phyloP scores from a whole-genome alignment of 2,888 invertebrate species.

The Polydrusus cervinus region DNA sequence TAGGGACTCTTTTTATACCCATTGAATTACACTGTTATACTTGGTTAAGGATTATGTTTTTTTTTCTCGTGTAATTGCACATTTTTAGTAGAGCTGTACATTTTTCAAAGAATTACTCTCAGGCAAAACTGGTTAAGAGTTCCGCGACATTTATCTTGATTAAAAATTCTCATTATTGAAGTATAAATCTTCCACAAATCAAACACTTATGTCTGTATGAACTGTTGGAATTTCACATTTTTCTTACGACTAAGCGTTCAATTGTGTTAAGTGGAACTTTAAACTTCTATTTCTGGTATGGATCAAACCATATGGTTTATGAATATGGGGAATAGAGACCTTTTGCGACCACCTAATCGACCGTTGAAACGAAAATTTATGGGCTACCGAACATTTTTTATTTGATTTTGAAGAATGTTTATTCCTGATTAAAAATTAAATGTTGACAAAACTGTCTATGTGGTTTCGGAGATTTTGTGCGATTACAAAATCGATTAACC shows the following conservation, averaged over 20 bases:
- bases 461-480: too few species aligned
- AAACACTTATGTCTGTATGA: constrained; percentile 34
- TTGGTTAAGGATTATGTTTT: too few species aligned
- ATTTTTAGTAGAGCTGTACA: neutral
- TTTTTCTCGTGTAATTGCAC: too few species aligned
- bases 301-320: neutral
- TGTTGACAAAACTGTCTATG: too few species aligned
- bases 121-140: constrained; percentile 25
- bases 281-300: constrained; percentile 22
- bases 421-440: too few species aligned
- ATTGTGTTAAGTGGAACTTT: constrained; percentile 31
- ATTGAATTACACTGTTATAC: too few species aligned
- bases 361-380: too few species aligned
- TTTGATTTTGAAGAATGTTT: too few species aligned
- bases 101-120: constrained; percentile 17
- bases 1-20: too few species aligned
- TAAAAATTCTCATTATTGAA: constrained; percentile 21
- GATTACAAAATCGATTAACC: too few species aligned
- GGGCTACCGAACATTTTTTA: too few species aligned
- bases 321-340: neutral
- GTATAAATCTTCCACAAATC: constrained; percentile 28
- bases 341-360: too few species aligned
- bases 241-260: neutral
- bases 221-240: constrained; percentile 31
- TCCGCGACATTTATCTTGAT: constrained; percentile 32